Evolutionary conservation across 2,888 invertebrate species (phyloP), one percentile per base, ranked within the genome.

Genomic region (Gerris lacustris): DNA sequence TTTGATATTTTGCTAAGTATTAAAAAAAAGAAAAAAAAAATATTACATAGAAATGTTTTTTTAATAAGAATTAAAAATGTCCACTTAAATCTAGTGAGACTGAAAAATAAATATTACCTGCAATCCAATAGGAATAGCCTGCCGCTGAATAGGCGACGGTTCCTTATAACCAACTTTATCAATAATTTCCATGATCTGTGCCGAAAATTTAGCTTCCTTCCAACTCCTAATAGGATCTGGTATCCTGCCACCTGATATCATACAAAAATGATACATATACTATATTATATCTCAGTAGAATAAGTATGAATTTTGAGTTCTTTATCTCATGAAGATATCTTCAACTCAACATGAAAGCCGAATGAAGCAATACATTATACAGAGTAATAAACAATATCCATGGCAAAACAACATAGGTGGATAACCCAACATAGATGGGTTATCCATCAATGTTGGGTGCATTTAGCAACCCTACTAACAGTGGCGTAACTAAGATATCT

Each of bases 71-170:
- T 31, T 31, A 31, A 31, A 31, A 31, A 31, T 31, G 31, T 31
- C 31, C 4, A 31, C 31, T 31, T 31, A 31, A 31, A 31, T 31
- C 31, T 31, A 31, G 31, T 31, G 4, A 31, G 31, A 31, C 31
- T 31, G 4, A 31, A 31, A 31, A 31, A 31, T 31, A 31, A 31
- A 31, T 4, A 31, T 69, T 74, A 79, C 78, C 74, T 79, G 78
- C 18, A 80, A 82, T 62, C 99, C 99, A 80, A 99, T 99, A 0
- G 99, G 98, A 79, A 99, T 99, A 70, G 99, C 99, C 82, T 99
- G 98, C 73, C 98, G 84, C 82, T 99, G 99, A 83, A 99, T 99
- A 5, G 99, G 99, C 0, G 99, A 98, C 0, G 99, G 96, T 78
- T 99, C 99, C 81, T 92, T 94, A 79, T 98, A 98, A 2, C 97